phyloP scores from a whole-genome alignment of 2,797 vertebrate species.

The Octomys mimax region DNA sequence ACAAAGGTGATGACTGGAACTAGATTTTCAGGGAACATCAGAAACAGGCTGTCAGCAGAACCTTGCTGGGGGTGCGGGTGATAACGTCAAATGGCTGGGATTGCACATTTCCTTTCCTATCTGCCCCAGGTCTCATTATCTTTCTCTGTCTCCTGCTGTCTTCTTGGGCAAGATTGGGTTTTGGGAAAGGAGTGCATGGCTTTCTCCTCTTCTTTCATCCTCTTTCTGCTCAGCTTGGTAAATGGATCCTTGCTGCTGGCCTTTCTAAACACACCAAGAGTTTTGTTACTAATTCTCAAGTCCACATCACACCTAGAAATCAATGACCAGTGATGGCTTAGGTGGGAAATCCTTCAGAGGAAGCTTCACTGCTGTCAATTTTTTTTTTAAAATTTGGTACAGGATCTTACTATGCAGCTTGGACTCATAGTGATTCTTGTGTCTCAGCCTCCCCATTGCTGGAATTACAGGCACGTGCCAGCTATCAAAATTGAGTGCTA shows the following conservation, averaged over 20 bases:
- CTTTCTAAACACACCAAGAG: background rate
- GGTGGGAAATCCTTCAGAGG: background rate
- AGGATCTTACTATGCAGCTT: too few relatives aligned
- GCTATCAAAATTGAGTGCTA: background rate
- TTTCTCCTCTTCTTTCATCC: background rate
- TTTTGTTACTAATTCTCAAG: background rate
- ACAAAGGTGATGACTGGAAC: background rate
- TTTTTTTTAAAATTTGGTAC: too few relatives aligned
- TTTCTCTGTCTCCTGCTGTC: background rate
- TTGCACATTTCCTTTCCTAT: background rate
- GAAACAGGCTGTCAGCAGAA: background rate
- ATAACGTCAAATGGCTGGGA: background rate
- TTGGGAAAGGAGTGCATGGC: background rate
- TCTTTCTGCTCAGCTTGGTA: background rate
- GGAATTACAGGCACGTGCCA: too few relatives aligned
- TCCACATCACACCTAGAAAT: background rate
- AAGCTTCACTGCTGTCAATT: background rate
- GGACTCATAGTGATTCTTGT: too few relatives aligned
- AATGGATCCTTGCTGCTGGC: too few relatives aligned
- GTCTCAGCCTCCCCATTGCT: too few relatives aligned
- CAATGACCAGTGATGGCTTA: background rate
- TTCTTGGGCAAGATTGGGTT: background rate
- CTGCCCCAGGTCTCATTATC: background rate
- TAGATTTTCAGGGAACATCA: background rate
- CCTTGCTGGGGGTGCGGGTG: background rate